phyloP scores from a whole-genome alignment of 1,140 invertebrate species.

The Drosophila elegans region DNA sequence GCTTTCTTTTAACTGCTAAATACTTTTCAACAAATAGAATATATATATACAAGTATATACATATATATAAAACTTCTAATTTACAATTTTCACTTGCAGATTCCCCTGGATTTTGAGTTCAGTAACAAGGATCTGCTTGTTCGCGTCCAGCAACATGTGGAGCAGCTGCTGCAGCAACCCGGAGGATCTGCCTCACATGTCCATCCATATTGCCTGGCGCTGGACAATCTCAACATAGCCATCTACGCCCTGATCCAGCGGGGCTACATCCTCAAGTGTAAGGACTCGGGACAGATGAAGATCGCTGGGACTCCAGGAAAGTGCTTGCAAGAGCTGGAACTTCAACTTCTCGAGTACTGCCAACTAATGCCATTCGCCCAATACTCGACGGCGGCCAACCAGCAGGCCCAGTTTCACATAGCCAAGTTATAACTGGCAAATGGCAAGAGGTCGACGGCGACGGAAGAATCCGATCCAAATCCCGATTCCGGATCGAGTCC shows the following conservation, averaged over 20 bases:
- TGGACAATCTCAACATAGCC: conserved; percentile 85
- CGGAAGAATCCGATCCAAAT: conserved; percentile 13
- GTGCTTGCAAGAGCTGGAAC: conserved; percentile 61
- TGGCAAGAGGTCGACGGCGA: conserved; percentile 53
- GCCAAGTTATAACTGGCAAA: conserved; percentile 83
- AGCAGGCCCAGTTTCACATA: conserved; percentile 71
- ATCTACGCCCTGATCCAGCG: conserved; percentile 71
- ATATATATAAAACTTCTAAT: too few species aligned
- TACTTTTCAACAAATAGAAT: too few species aligned
- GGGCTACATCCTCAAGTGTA: conserved; percentile 59
- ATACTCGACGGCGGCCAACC: conserved; percentile 71
- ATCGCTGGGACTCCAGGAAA: conserved; percentile 44
- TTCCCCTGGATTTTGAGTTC: conserved; percentile 58
- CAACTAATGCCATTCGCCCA: conserved; percentile 78
- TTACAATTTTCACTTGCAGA: conserved; percentile 59
- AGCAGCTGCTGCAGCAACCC: conserved; percentile 79
- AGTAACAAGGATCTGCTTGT: conserved; percentile 85
- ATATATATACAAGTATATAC: too few species aligned
- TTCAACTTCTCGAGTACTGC: conserved; percentile 69
- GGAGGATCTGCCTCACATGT: conserved; percentile 72
- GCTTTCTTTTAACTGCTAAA: too few species aligned
- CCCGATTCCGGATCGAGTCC: conserved; percentile 7
- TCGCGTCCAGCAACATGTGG: conserved; percentile 85
- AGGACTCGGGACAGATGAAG: conserved; percentile 62
- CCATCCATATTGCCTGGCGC: conserved; percentile 87